Evolutionary conservation across 1,140 invertebrate species (phyloP), one percentile per base, ranked within the genome.

Genomic region (Pachyrhynchus sulphureomaculatus): DNA sequence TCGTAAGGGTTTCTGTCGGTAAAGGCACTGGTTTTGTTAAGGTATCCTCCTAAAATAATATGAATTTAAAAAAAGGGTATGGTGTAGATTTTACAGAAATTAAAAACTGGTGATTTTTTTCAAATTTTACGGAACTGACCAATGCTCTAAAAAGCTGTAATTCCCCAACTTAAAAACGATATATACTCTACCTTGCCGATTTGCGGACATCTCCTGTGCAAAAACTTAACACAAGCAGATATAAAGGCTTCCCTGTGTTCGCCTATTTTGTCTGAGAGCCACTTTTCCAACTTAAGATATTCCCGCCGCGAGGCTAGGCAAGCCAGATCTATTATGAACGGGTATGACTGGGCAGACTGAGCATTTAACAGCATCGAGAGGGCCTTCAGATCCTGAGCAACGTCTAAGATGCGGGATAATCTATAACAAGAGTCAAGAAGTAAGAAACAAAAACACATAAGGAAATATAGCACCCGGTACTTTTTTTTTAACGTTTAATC

Each of bases 271-370:
- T 99, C 97, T 1, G 88, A 68, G 0, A 99, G 77, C 96, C 97
- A 99, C 77, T 99, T 99, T 75, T 99, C 97, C 5, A 99, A 78
- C 77, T 99, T 99, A 0, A 99, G 80, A 78, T 98, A 99, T 77
- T 98, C 97, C 51, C 97, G 80, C 57, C 96, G 79, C 0, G 96
- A 98, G 0, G 97, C 96, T 36, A 99, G 79, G 77, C 96, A 99
- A 0, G 97, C 96, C 47, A 99, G 79, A 80, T 99, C 97, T 68
- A 99, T 98, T 2, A 98, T 93, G 80, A 99, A 99, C 13, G 92
- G 86, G 79, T 96, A 96, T 0, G 92, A 92, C 59, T 91, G 90
- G 0, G 90, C 88, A 78, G 91, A 91, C 60, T 92, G 90, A 0
- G 90, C 89, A 79, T 97, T 98, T 1, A 99, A 78, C n/a, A 99